These are phyloP conservation scores for Pangasius larnaudii DNA, from an alignment of 2,797 vertebrate species.

Conservation along the genomic window DNA sequence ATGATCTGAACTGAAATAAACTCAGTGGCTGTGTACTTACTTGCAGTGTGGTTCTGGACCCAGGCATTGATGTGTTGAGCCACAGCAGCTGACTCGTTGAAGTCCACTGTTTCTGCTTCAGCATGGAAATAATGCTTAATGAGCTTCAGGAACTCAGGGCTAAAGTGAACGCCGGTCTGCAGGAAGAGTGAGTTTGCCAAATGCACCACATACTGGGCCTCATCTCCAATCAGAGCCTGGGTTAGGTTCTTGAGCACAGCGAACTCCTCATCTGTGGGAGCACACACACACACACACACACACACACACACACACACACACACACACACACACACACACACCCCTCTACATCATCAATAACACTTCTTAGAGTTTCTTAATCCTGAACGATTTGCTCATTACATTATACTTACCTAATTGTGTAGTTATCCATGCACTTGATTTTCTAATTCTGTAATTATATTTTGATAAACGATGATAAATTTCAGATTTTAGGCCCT, in stretches of 20 bases:
- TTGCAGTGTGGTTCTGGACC: conserved; percentile 95
- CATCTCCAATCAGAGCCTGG: conserved; percentile 75
- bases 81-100: conserved; percentile 84
- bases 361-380: not conserved
- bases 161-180: conserved; percentile 88
- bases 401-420: not conserved
- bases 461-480: not conserved
- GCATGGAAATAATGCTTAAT: conserved; percentile 91
- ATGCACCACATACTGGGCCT: conserved; percentile 85
- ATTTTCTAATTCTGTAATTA: not conserved
- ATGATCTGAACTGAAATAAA: not conserved
- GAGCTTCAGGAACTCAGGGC: conserved; percentile 88
- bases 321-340: not conserved
- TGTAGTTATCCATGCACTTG: not conserved
- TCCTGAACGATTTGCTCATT: not conserved
- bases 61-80: conserved; percentile 92
- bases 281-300: not conserved
- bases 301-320: not conserved
- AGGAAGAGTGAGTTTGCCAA: conserved; percentile 92
- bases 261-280: conserved; percentile 85
- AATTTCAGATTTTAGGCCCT: not conserved
- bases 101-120: conserved; percentile 89
- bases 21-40: conserved; percentile 75
- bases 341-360: not conserved
- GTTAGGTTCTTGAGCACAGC: conserved; percentile 88